A percentile compares a stretch with the other conserved stretches of the same genome.
Conservation (phyloP, 2,113 vertebrate genomes). For the Zingel zingel region DNA sequence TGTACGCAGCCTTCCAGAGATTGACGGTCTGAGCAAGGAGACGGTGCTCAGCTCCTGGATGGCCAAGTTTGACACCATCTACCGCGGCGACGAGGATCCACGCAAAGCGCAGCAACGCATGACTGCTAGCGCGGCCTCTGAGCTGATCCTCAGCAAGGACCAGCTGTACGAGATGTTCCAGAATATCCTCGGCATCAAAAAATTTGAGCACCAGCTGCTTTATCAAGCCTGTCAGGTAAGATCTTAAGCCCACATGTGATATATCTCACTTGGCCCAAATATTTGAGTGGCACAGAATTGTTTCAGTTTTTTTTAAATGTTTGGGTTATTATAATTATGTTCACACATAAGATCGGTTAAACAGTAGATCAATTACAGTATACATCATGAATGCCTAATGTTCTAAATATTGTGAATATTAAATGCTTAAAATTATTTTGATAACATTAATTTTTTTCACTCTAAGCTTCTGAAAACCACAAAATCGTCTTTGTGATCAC, state of each 20-base stretch:
- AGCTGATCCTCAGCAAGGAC: constrained; percentile 99
- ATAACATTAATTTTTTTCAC: neutral
- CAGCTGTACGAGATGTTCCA: constrained; percentile 99
- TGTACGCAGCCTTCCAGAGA: constrained; percentile 96
- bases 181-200: constrained; percentile 98
- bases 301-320: neutral
- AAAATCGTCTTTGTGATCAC: neutral
- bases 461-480: neutral
- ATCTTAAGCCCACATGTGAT: neutral
- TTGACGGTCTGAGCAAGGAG: constrained; percentile 98
- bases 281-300: neutral
- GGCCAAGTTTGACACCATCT: constrained; percentile 99
- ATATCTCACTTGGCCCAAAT: neutral
- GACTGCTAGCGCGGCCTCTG: constrained; percentile 96
- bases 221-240: constrained; percentile 99
- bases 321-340: neutral
- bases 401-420: neutral
- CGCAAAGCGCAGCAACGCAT: constrained; percentile 98
- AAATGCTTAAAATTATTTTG: neutral
- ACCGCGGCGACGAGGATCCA: constrained; percentile 97
- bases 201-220: constrained; percentile 98
- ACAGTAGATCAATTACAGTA: neutral
- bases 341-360: neutral
- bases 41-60: constrained; percentile 99
- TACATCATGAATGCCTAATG: neutral